phyloP scores from a whole-genome alignment of 1,140 invertebrate species.

The Eurosta solidaginis region DNA sequence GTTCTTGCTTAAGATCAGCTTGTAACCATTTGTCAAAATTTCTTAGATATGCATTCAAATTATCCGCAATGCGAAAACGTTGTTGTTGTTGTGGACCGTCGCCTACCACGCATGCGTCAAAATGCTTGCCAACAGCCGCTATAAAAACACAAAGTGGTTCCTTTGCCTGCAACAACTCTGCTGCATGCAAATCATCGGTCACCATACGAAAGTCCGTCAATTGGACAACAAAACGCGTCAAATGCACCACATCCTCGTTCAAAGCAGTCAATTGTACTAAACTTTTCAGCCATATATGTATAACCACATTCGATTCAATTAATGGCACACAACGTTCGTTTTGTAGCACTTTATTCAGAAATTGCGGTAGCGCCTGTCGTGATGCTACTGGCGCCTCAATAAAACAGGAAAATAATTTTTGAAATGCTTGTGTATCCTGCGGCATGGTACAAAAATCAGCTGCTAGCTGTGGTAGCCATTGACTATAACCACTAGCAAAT shows the following conservation, averaged over 20 bases:
- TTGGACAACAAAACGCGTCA: constrained; percentile 39
- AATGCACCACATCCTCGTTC: constrained; percentile 41
- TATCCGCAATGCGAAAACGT: constrained; percentile 48
- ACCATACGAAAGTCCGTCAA: constrained; percentile 43
- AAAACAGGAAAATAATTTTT: constrained; percentile 38
- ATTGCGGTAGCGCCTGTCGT: constrained; percentile 44
- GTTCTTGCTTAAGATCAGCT: constrained; percentile 36
- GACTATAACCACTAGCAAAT: constrained; percentile 42
- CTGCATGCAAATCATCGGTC: constrained; percentile 30
- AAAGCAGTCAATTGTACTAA: constrained; percentile 46
- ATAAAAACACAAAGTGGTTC: constrained; percentile 54
- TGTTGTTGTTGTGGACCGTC: constrained; percentile 19
- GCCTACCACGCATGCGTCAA: constrained; percentile 32
- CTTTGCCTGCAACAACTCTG: constrained; percentile 41
- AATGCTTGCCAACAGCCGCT: constrained; percentile 47
- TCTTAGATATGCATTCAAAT: constrained; percentile 47
- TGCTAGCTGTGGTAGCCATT: constrained; percentile 48
- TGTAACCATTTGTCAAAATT: constrained; percentile 55
- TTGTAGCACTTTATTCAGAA: constrained; percentile 43
- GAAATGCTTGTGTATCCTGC: constrained; percentile 27
- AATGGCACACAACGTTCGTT: background rate
- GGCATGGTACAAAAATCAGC: constrained; percentile 44
- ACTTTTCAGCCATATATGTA: constrained; percentile 54
- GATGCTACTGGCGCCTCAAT: constrained; percentile 41
- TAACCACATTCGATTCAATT: constrained; percentile 34